Evolutionary conservation across 2,888 invertebrate species (phyloP), one percentile per base, ranked within the genome.

Genomic region (Cancer borealis): DNA sequence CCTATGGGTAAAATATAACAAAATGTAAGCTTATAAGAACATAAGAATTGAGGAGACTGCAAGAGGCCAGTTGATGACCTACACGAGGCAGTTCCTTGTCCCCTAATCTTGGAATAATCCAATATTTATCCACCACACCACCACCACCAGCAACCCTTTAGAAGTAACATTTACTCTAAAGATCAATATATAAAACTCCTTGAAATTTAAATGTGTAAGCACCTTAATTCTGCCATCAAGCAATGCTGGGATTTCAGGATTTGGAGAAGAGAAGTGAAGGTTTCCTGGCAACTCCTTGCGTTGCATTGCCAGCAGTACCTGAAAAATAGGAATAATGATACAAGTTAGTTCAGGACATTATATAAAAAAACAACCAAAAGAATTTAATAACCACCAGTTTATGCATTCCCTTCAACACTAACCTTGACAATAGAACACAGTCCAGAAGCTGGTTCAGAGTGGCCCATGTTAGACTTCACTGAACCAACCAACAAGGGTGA

Each of bases 401-500:
- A 39, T 54, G 54, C 30, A 49, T n/a, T 30, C 8, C 60, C 39
- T 14, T n/a, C 8, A 60, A 10, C 8, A 92, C 87, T n/a, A 17
- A 95, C 97, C 97, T 99, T 99, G 17, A 98, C 98, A 96, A 99
- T 97, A 0, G 99, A 98, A 96, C 99, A 98, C 46, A 99, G 97
- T 47, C 99, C 98, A 88, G 98, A 98, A 0, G 98, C 98, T 0
- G 99, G 98, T 97, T 99, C 99, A 4, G 99, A 98, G 96, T 99
- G 99, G 0, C 99, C 99, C 99, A 99, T 99, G 97, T 99, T 99
- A 45, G 99, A 99, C 97, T 99, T 99, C 0, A 99, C 98, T 0
- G 99, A 99, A 30, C 99, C 99, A 96, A 99, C 98, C 88, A 99
- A 97, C 89, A 99, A 97, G 8, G 99, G 99, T 0, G 97, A 97